Evolutionary conservation across 92 coral and sea anemone species (phyloP).

Genomic region (Siderastrea radians): DNA sequence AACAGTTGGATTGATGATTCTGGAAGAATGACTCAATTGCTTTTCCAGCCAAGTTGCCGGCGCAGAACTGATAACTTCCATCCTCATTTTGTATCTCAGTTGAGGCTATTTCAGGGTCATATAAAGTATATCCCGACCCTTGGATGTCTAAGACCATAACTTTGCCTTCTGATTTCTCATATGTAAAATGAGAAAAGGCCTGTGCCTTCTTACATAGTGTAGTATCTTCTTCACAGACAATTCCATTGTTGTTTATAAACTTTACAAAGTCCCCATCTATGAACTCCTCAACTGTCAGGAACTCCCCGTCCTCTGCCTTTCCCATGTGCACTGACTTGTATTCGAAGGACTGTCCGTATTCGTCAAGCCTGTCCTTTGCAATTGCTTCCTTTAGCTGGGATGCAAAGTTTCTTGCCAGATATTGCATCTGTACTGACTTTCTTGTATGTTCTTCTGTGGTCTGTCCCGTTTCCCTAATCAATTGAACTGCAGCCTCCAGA

Average conservation of each 20-base stretch:
- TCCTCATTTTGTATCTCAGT: constrained; percentile 43
- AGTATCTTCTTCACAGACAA: constrained; percentile 71
- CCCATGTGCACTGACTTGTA: constrained; percentile 68
- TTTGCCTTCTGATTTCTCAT: too few relatives aligned
- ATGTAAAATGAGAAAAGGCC: too few relatives aligned
- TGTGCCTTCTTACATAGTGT: too few relatives aligned
- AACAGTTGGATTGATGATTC: constrained; percentile 59
- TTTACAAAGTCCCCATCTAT: constrained; percentile 62
- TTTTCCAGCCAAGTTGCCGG: constrained; percentile 64
- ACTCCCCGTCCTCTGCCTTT: constrained; percentile 59
- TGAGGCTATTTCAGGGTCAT: constrained; percentile 74
- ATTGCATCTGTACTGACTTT: constrained; percentile 71
- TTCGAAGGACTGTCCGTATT: constrained; percentile 55
- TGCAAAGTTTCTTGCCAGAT: constrained; percentile 75
- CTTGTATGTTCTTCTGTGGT: constrained; percentile 62
- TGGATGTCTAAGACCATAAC: too few relatives aligned
- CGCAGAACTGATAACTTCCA: constrained; percentile 67
- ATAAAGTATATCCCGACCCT: constrained; percentile 71
- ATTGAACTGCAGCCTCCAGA: constrained; percentile 41
- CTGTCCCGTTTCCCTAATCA: constrained; percentile 23
- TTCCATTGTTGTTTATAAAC: constrained; percentile 68
- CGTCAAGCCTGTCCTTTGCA: constrained; percentile 42
- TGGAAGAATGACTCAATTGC: constrained; percentile 60
- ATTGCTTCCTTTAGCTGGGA: constrained; percentile 65
- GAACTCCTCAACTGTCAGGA: constrained; percentile 62